Conservation (phyloP, 2,113 vertebrate genomes). For the Brachirus orientalis region DNA sequence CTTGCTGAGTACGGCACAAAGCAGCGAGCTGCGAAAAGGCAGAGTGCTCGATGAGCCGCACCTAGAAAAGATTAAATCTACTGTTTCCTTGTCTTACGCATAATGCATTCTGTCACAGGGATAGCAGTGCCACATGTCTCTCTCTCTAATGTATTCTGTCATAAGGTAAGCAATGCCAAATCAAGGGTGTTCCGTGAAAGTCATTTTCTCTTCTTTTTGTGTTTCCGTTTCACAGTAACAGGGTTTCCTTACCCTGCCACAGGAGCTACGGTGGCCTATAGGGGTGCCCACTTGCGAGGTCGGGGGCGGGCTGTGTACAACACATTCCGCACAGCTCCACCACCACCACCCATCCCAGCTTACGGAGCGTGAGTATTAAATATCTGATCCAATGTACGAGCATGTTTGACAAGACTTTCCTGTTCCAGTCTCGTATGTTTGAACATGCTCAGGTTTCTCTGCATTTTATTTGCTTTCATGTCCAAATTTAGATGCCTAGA, state of each 20-base stretch:
- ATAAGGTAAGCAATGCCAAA: conserved; percentile 76
- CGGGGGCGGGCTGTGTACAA: conserved; percentile 93
- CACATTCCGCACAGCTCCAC: conserved; percentile 91
- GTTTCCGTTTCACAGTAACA: conserved; percentile 83
- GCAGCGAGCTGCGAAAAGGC: conserved; percentile 64
- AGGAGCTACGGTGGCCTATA: conserved; percentile 90
- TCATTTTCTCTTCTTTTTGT: conserved; percentile 46
- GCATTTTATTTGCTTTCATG: no score
- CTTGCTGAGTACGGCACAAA: conserved; percentile 77
- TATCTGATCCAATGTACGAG: not conserved
- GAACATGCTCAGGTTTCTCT: no score
- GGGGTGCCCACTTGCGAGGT: conserved; percentile 92
- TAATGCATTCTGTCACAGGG: conserved; percentile 80
- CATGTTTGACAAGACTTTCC: no score
- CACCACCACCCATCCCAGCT: conserved; percentile 91
- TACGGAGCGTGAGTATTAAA: conserved; percentile 92
- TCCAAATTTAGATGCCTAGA: no score
- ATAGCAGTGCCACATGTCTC: conserved; percentile 66
- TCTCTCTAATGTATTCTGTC: conserved; percentile 74
- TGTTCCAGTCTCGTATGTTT: no score
- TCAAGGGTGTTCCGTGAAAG: conserved; percentile 60
- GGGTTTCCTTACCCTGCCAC: conserved; percentile 94
- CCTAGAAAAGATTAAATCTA: conserved; percentile 80
- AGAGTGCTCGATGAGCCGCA: conserved; percentile 75
- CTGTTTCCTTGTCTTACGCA: conserved; percentile 76